Conservation (phyloP, 1,140 invertebrate species). For the Heliconius hewitsoni region DNA sequence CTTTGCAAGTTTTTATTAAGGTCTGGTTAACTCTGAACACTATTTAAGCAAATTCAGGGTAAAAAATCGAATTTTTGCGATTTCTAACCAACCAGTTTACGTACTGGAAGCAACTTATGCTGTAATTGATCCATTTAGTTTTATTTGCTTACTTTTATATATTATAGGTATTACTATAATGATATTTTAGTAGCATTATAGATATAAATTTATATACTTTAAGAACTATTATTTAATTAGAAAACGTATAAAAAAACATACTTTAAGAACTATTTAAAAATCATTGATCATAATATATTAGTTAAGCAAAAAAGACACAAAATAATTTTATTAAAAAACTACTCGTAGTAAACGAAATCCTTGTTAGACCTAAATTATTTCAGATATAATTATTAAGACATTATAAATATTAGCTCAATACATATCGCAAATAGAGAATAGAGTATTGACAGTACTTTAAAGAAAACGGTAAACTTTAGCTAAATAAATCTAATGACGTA, state of each 20-base stretch:
- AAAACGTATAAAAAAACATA: no score
- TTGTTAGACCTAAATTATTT: no score
- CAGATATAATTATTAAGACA: no score
- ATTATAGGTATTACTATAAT: not conserved
- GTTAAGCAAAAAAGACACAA: no score
- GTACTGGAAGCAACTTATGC: not conserved
- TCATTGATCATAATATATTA: no score
- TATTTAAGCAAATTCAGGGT: not conserved
- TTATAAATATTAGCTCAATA: no score
- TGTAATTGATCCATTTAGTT: not conserved
- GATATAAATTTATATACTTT: no score
- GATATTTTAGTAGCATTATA: no score
- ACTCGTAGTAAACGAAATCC: no score
- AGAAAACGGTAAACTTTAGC: not conserved
- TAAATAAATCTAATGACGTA: constrained; percentile 12
- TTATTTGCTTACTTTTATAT: not conserved
- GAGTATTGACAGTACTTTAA: not conserved
- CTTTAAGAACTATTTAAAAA: no score
- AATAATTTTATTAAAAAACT: no score
- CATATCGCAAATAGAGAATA: not conserved
- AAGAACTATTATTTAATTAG: no score
- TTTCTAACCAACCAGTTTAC: not conserved
- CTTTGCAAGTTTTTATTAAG: constrained; percentile 6
- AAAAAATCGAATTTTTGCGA: not conserved
- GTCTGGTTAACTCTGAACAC: constrained; percentile 2